Evolutionary conservation across 2,113 vertebrate species (phyloP), one percentile per base, ranked within the genome.

Genomic region (Fukomys damarensis): DNA sequence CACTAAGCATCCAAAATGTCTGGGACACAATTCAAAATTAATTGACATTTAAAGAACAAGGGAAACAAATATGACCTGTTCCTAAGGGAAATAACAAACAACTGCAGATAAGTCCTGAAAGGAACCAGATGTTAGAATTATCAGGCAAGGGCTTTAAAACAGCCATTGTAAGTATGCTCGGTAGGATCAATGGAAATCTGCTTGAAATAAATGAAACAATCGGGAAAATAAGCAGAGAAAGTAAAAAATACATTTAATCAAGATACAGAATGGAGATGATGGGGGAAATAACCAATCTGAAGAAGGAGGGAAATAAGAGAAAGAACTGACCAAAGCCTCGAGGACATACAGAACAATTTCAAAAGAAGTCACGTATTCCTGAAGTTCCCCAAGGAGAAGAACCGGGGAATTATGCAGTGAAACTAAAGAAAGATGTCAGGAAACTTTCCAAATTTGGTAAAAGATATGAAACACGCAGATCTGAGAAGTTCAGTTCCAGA

Each of bases 121-220:
- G 95, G 72, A 49, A 72, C n/a, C 85, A 95, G 93, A 80, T 65
- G 52, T 84, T 77, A 28, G 79, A 54, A 84, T 54, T 30, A 22
- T 54, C 82, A 86, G 54, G 35, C 2, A 63, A 63, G 35, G 3
- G 38, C 52, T 52, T 61, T 61, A 59, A 89, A 56, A 54, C 19
- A 72, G 35, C 35, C 30, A 49, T 72, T 58, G 65, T 20, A 70
- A 28, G 17, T 38, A 32, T 74, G 46, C 41, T 76, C 56, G 76
- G 17, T 26, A 58, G 63, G 49, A 14, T 38, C 19, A 32, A 58
- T 81, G 28, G 30, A 41, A 95, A 93, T 49, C 70, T 93, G 22
- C 41, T 52, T 41, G 46, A 85, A 94, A 85, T 63, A 85, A 72
- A 72, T 79, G 17, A 65, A 79, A 79, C 84, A 17, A 79, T 54